phyloP scores from a whole-genome alignment of 2,113 vertebrate genomes.

The Mungos mungo region DNA sequence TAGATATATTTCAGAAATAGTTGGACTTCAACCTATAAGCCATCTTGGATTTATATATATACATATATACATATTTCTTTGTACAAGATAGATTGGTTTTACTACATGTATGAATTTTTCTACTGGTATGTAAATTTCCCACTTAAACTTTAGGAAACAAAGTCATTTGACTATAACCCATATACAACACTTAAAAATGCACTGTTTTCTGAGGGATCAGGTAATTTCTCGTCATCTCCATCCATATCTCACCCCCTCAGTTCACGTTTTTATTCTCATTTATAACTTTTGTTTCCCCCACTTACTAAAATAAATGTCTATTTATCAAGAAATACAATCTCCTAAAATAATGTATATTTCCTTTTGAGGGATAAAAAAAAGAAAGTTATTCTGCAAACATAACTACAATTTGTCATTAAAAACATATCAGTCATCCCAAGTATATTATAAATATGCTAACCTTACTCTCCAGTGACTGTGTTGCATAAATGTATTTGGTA shows the following conservation, averaged over 20 bases:
- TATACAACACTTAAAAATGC: neutral
- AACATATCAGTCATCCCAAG: neutral
- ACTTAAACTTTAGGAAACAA: neutral
- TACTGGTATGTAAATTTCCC: neutral
- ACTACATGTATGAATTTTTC: neutral
- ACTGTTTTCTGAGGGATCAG: neutral
- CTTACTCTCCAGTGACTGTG: neutral
- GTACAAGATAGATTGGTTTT: neutral
- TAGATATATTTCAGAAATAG: neutral
- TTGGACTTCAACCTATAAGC: neutral
- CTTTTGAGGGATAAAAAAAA: neutral
- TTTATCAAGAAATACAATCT: neutral
- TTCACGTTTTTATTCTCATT: neutral
- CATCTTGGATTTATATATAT: neutral
- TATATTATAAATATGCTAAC: neutral
- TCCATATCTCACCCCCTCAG: neutral
- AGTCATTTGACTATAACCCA: neutral
- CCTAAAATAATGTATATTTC: neutral
- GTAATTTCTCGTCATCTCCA: neutral
- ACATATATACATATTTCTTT: neutral
- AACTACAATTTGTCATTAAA: neutral
- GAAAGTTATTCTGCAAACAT: conserved; percentile 1
- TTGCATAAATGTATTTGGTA: neutral
- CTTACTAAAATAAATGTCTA: neutral
- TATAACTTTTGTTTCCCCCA: neutral